Evolutionary conservation across 53 echinoderm and acorn worm species (phyloP).

Genomic region (Echinarachnius parma): DNA sequence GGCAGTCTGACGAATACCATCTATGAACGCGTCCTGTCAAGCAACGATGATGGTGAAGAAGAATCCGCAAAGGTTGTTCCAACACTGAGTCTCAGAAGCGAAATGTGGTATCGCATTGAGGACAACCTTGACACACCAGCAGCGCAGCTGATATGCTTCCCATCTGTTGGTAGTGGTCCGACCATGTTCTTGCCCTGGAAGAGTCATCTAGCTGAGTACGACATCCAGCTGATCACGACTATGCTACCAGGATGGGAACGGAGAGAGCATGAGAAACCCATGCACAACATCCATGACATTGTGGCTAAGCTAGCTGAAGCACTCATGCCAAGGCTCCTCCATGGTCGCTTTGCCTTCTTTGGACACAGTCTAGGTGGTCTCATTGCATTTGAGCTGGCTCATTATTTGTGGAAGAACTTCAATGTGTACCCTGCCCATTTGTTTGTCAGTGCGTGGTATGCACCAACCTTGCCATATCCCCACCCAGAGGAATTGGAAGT

Average conservation of each 20-base stretch:
- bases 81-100: constrained; percentile 15
- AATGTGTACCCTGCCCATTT: constrained; percentile 72
- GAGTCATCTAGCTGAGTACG: constrained; percentile 62
- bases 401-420: constrained; percentile 73
- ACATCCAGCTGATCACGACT: constrained; percentile 71
- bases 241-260: constrained; percentile 96
- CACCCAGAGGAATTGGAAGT: constrained; percentile 91
- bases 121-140: constrained; percentile 61
- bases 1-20: constrained; percentile 63
- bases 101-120: constrained; percentile 75
- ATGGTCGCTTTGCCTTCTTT: constrained; percentile 82
- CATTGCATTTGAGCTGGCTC: constrained; percentile 87
- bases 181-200: constrained; percentile 81
- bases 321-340: constrained; percentile 61
- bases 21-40: constrained; percentile 67
- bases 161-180: constrained; percentile 85
- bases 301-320: constrained; percentile 72
- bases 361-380: constrained; percentile 93
- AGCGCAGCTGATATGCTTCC: constrained; percentile 83
- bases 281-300: constrained; percentile 72
- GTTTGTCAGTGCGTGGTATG: constrained; percentile 92
- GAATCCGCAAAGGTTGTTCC: constrained; percentile 47
- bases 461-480: constrained; percentile 86
- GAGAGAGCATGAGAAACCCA: constrained; percentile 79
- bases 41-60: constrained; percentile 44